phyloP scores from a whole-genome alignment of 2,113 vertebrate species.

The Mionectes macconnelli region DNA sequence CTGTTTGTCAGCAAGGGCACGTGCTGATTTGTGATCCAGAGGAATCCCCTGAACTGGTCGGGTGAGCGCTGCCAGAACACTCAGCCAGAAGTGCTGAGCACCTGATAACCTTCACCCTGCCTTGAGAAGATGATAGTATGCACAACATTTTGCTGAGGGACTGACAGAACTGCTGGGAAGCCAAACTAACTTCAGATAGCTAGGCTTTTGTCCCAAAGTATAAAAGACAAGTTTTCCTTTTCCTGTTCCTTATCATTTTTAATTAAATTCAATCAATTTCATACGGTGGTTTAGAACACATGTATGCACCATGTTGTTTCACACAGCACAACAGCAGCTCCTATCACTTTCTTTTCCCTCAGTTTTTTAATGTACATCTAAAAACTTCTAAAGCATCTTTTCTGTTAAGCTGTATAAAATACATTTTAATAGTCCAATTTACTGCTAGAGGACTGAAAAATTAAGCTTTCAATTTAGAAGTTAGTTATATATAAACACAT shows the following conservation, averaged over 20 bases:
- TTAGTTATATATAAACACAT: not conserved
- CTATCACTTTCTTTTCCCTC: not conserved
- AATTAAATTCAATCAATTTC: not conserved
- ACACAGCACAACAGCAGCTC: not conserved
- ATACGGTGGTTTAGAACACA: not conserved
- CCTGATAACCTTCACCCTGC: not conserved
- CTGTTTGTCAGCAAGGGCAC: not conserved
- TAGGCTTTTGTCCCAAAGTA: not conserved
- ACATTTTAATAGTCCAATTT: not conserved
- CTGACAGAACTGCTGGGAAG: not conserved
- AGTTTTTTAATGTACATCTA: not conserved
- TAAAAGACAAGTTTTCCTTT: not conserved
- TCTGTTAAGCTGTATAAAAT: not conserved
- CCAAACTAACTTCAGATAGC: not conserved
- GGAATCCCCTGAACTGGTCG: not conserved
- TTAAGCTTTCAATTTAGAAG: not conserved
- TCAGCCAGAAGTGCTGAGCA: not conserved
- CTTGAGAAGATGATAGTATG: not conserved
- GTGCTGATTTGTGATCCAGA: not conserved
- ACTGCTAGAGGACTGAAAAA: not conserved
- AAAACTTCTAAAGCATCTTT: not conserved
- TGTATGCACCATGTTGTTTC: not conserved
- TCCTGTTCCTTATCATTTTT: not conserved
- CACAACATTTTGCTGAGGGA: not conserved
- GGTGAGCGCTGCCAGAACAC: not conserved